phyloP scores from a whole-genome alignment of 2,797 vertebrate species.

The Capromys pilorides region DNA sequence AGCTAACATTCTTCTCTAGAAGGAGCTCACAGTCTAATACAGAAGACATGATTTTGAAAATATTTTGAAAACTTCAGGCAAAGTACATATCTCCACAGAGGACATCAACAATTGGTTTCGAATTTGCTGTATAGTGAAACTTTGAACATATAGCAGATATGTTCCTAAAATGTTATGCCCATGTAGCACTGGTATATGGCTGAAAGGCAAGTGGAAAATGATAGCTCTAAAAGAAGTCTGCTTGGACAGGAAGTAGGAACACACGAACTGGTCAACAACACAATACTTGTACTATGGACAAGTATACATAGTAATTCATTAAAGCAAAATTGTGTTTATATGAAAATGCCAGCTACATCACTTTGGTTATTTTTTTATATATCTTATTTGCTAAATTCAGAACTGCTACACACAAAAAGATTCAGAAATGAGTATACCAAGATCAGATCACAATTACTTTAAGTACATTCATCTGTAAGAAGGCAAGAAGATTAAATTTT shows the following conservation, averaged over 20 bases:
- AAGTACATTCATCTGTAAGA: conserved; percentile 73
- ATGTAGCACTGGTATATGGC: background rate
- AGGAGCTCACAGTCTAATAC: conserved; percentile 59
- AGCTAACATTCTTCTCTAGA: conserved; percentile 1
- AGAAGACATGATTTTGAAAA: conserved; percentile 56
- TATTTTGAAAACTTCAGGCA: conserved; percentile 15
- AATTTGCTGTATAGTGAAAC: conserved; percentile 21
- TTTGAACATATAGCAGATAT: background rate
- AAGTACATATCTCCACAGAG: conserved; percentile 8
- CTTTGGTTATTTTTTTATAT: conserved; percentile 57
- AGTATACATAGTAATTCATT: background rate
- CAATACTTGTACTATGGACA: background rate
- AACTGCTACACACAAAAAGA: conserved; percentile 72
- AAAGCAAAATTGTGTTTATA: conserved; percentile 71
- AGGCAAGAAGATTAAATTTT: conserved; percentile 70
- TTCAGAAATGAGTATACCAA: conserved; percentile 67
- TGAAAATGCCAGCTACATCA: conserved; percentile 70
- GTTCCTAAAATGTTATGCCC: conserved; percentile 21
- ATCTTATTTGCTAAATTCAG: conserved; percentile 75
- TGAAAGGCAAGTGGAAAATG: background rate
- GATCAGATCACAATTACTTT: conserved; percentile 64
- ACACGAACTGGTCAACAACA: conserved; percentile 54
- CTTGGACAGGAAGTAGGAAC: background rate
- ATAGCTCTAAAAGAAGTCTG: background rate
- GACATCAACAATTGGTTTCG: conserved; percentile 31